Conservation (phyloP, 2,888 invertebrate genomes). For the Trypoxylon attenuatum region DNA sequence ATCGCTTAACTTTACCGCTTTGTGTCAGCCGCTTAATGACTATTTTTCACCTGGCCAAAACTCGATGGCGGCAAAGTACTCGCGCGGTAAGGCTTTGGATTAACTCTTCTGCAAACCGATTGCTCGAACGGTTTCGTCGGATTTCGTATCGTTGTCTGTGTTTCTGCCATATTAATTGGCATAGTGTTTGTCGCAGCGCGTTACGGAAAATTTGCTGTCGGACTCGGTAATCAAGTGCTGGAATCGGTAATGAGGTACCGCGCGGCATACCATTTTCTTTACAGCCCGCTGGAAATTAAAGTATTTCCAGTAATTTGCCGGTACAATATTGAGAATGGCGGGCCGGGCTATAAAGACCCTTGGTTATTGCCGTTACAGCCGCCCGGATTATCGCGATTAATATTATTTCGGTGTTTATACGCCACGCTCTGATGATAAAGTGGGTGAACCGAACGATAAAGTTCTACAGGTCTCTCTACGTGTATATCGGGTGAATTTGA, state of each 20-base stretch:
- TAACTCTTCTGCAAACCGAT: constrained; percentile 2
- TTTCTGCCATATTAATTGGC: constrained; percentile 33
- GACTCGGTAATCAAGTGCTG: constrained; percentile 35
- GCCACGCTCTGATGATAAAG: constrained; percentile 27
- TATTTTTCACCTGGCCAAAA: constrained; percentile 1
- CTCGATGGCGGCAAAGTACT: background rate
- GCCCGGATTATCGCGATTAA: constrained; percentile 43
- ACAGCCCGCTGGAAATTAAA: constrained; percentile 37
- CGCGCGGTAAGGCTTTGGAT: background rate
- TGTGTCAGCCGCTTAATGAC: constrained; percentile 3
- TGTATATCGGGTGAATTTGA: no score
- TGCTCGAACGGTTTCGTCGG: background rate
- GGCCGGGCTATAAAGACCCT: constrained; percentile 42
- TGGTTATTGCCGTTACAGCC: constrained; percentile 43
- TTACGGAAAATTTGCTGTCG: constrained; percentile 37
- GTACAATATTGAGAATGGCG: constrained; percentile 47
- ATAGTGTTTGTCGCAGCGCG: constrained; percentile 21
- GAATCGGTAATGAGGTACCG: constrained; percentile 35
- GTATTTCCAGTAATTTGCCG: constrained; percentile 53
- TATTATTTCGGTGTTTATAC: constrained; percentile 19
- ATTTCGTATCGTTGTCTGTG: background rate
- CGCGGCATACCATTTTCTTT: constrained; percentile 18
- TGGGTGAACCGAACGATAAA: constrained; percentile 30
- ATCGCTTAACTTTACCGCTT: constrained; percentile 8
- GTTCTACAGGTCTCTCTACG: no score